Conservation (phyloP, 2,888 invertebrate genomes). For the Coremacera marginata region DNA sequence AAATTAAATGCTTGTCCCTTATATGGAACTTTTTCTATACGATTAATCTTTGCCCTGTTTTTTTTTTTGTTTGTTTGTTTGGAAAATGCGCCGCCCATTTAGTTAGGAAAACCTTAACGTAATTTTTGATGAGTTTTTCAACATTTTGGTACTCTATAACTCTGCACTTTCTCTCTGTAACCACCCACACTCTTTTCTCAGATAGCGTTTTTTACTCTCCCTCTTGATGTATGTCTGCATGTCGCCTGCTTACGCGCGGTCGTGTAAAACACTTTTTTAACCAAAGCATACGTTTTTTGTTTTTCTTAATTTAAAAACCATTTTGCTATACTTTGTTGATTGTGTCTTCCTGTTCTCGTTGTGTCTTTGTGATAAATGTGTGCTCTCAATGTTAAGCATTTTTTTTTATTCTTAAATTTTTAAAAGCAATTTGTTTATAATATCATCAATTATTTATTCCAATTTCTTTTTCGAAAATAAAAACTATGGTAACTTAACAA, state of each 20-base stretch:
- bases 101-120: too few species aligned
- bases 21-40: too few species aligned
- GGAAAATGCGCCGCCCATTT: too few species aligned
- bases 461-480: conserved; percentile 30
- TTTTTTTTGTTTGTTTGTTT: too few species aligned
- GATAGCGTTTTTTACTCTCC: conserved; percentile 1
- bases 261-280: background rate
- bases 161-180: conserved; percentile 27
- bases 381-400: conserved; percentile 28
- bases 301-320: conserved; percentile 32
- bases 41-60: too few species aligned
- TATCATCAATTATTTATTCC: conserved; percentile 7
- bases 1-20: too few species aligned
- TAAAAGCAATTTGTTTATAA: background rate
- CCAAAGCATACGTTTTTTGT: background rate
- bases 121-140: too few species aligned
- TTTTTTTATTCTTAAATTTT: conserved; percentile 17
- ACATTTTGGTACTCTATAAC: too few species aligned
- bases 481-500: background rate
- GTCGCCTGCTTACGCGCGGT: conserved; percentile 7
- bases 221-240: conserved; percentile 17
- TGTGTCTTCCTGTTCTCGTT: conserved; percentile 47
- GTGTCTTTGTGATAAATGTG: conserved; percentile 49
- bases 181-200: conserved; percentile 18
- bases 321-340: conserved; percentile 40